phyloP scores from a whole-genome alignment of 2,797 vertebrate genomes.

The Notamacropus eugenii region DNA sequence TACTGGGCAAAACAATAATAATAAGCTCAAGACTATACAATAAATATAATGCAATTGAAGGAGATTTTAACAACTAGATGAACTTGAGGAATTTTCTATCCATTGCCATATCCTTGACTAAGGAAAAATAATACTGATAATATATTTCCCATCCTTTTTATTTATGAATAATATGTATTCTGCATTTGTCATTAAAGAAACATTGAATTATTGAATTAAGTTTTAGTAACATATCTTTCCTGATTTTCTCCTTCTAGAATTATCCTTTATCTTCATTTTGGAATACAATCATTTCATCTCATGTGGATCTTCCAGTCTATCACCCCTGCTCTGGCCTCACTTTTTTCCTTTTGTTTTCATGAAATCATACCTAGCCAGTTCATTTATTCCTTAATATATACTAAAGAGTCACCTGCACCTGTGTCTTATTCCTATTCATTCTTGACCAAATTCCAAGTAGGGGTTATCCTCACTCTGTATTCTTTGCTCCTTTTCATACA shows the following conservation, averaged over 20 bases:
- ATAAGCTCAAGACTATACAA: constrained; percentile 18
- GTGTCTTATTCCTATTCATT: neutral
- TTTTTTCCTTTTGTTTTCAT: neutral
- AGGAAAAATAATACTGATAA: neutral
- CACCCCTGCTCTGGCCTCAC: neutral
- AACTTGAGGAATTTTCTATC: constrained; percentile 3
- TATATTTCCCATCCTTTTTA: neutral
- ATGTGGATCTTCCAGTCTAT: neutral
- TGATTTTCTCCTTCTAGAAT: neutral
- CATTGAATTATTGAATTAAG: neutral
- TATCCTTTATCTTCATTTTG: neutral
- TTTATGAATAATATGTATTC: neutral
- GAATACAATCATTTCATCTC: neutral
- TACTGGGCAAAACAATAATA: neutral
- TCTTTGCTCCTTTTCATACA: neutral
- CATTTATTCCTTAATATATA: neutral
- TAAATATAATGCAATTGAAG: neutral
- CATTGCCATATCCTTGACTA: neutral
- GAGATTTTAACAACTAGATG: constrained; percentile 3
- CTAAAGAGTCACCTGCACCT: neutral
- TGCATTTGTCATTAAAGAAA: neutral
- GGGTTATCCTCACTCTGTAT: neutral
- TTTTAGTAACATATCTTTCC: neutral
- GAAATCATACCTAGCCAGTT: neutral
- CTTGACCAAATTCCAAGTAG: neutral